A percentile compares a stretch with the other conserved stretches of the same genome.
These are phyloP conservation scores for Leptosomus discolor DNA, from an alignment of 2,113 vertebrate species.

Conservation along the genomic window DNA sequence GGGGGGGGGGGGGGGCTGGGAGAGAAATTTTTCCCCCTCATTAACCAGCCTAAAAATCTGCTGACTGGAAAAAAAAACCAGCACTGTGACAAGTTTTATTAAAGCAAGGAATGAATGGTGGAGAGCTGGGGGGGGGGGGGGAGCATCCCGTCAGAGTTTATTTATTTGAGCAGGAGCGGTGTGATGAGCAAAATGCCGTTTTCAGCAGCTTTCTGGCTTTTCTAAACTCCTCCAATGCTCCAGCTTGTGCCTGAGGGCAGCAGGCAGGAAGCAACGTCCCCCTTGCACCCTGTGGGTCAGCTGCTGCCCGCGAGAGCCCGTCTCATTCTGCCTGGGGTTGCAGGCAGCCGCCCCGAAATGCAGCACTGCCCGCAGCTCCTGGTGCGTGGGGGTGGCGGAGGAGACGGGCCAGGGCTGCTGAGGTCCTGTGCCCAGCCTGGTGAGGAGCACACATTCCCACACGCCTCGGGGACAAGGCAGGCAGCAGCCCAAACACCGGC, in stretches of 20 bases:
- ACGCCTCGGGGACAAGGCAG: background rate
- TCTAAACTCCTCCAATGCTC: background rate
- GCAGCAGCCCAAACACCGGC: accelerated
- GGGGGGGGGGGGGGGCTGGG: background rate
- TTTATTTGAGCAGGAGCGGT: conserved; percentile 4
- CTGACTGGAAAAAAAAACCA: background rate
- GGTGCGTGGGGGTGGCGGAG: accelerated
- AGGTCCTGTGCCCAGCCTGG: background rate
- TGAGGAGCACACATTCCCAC: background rate
- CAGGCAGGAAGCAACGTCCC: background rate
- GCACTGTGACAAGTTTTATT: background rate
- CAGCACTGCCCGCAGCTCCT: background rate
- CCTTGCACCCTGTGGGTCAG: background rate
- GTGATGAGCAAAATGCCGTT: background rate
- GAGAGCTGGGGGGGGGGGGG: background rate
- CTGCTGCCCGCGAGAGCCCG: accelerated
- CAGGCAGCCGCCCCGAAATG: background rate
- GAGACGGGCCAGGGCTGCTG: background rate
- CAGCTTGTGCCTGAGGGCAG: background rate
- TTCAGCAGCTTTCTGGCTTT: background rate
- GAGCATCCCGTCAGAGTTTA: background rate
- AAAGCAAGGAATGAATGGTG: background rate
- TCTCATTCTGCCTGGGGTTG: background rate
- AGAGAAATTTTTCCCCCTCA: background rate
- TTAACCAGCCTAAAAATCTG: conserved; percentile 49